Conservation (phyloP, 2,888 invertebrate species). For the Harpalus rubripes region DNA sequence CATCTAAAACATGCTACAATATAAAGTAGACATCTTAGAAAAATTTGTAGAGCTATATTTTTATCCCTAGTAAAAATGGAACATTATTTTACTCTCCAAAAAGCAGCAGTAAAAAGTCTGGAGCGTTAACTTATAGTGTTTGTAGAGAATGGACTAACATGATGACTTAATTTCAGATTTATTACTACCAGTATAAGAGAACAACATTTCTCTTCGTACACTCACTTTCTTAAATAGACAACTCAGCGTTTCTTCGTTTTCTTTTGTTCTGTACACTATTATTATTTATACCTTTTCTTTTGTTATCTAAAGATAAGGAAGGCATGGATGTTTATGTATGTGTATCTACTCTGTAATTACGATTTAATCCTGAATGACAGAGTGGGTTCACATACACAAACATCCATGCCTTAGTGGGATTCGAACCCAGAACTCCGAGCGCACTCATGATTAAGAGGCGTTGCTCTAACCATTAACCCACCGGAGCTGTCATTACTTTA, state of each 20-base stretch:
- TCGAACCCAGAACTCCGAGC: too few relatives aligned
- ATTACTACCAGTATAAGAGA: background rate
- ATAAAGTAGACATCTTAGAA: background rate
- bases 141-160: background rate
- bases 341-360: too few relatives aligned
- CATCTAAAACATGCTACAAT: background rate
- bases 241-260: background rate
- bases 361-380: too few relatives aligned
- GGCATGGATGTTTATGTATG: too few relatives aligned
- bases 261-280: background rate
- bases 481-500: too few relatives aligned
- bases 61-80: background rate
- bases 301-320: too few relatives aligned
- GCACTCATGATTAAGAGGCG: too few relatives aligned
- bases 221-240: background rate
- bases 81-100: background rate
- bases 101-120: background rate
- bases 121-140: background rate
- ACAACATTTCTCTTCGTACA: background rate
- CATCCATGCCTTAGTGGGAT: too few relatives aligned
- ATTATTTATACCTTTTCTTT: too few relatives aligned
- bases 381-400: too few relatives aligned
- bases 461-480: too few relatives aligned
- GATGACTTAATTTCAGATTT: slow-evolving; percentile 3
- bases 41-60: slow-evolving; percentile 3